Percentiles rank a stretch among this genome's conserved stretches.
phyloP scores from a whole-genome alignment of 2,888 invertebrate genomes.

The Artemia sp. region DNA sequence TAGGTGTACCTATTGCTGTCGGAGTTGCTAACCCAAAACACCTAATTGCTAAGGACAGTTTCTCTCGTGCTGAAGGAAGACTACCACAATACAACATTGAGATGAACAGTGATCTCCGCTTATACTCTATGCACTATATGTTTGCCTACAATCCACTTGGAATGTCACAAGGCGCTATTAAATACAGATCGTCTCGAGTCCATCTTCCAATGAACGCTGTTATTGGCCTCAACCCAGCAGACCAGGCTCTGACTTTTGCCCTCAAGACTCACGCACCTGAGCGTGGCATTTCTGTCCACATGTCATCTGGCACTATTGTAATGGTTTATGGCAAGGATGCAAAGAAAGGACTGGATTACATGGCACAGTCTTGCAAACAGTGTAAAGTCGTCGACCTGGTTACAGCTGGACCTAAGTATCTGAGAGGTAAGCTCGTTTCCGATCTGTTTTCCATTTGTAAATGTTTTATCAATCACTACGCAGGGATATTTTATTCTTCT shows the following conservation, averaged over 20 bases:
- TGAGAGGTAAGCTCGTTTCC: constrained; percentile 19
- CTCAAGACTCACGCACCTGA: constrained; percentile 21
- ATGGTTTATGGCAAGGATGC: constrained; percentile 24
- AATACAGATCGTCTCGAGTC: constrained; percentile 20
- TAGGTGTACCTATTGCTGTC: constrained; percentile 21
- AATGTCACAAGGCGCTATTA: constrained; percentile 21
- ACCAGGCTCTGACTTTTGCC: constrained; percentile 16
- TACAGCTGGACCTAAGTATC: constrained; percentile 26
- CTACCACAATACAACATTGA: constrained; percentile 16
- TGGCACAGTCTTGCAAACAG: constrained; percentile 26
- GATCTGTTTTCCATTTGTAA: not conserved
- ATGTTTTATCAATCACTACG: not conserved
- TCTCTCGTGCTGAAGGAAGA: constrained; percentile 17
- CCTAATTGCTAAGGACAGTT: constrained; percentile 18
- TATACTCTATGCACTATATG: constrained; percentile 20
- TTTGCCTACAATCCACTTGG: constrained; percentile 22
- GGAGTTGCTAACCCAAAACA: constrained; percentile 20
- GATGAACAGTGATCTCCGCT: constrained; percentile 15
- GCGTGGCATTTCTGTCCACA: constrained; percentile 15
- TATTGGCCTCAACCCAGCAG: constrained; percentile 20
- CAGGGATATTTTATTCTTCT: not conserved
- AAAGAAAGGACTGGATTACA: constrained; percentile 23
- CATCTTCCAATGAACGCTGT: constrained; percentile 20
- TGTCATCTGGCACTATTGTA: constrained; percentile 18
- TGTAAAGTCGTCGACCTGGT: constrained; percentile 25